Evolutionary conservation across 2,888 invertebrate genomes (phyloP).

Genomic region (Hypena proboscidalis): DNA sequence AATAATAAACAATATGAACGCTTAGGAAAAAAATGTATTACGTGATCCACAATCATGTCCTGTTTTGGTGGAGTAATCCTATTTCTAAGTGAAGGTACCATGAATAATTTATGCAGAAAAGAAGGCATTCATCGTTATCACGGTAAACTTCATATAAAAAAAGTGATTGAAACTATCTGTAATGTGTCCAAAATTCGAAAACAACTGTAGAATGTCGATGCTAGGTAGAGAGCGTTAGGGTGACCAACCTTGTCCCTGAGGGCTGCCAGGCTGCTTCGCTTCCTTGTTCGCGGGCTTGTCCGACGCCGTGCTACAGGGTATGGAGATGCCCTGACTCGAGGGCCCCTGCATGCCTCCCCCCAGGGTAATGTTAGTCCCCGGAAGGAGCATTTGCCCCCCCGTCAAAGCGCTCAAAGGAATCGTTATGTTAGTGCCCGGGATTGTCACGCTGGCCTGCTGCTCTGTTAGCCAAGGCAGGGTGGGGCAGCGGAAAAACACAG

Average conservation of each 20-base stretch:
- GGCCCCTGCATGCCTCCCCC: conserved; percentile 58
- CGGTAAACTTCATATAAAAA: no score
- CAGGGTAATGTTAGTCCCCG: conserved; percentile 81
- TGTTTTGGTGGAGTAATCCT: no score
- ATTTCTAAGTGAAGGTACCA: no score
- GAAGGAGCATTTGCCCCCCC: conserved; percentile 82
- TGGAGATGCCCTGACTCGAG: conserved; percentile 58
- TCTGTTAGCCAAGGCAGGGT: conserved; percentile 67
- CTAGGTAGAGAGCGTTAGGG: conserved; percentile 26
- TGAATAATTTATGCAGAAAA: no score
- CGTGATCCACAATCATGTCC: no score
- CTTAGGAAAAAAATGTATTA: no score
- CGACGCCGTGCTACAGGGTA: conserved; percentile 60
- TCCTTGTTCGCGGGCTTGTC: conserved; percentile 82
- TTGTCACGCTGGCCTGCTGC: conserved; percentile 84
- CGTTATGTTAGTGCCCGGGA: conserved; percentile 87
- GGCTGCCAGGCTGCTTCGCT: conserved; percentile 55
- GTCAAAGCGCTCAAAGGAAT: conserved; percentile 83
- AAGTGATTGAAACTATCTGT: no score
- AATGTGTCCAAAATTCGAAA: no score
- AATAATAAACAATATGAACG: no score
- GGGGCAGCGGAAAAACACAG: conserved; percentile 67
- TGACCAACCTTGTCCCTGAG: conserved; percentile 72
- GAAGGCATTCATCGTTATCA: conserved; percentile 18
- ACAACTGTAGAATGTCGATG: conserved; percentile 5